Conservation (phyloP, 2,797 vertebrate species). For the Alca torda region DNA sequence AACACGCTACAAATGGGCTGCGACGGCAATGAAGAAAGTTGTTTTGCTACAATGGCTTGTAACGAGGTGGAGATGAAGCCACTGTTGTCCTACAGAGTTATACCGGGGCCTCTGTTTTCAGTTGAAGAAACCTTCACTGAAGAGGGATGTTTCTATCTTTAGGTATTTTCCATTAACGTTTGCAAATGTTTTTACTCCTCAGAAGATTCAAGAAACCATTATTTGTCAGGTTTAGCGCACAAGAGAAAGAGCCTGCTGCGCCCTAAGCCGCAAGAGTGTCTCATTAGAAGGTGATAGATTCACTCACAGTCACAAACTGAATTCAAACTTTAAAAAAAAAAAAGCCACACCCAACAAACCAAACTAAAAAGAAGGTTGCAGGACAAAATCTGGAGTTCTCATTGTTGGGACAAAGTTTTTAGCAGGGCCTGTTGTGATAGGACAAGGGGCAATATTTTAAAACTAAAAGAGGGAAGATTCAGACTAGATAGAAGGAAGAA, state of each 20-base stretch:
- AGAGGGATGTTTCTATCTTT: background rate
- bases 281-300: background rate
- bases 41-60: background rate
- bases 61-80: background rate
- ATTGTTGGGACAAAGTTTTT: background rate
- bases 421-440: background rate
- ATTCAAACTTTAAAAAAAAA: background rate
- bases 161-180: background rate
- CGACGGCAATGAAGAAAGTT: fast-evolving
- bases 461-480: background rate
- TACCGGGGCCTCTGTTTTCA: background rate
- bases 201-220: background rate
- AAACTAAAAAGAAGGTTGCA: background rate
- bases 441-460: background rate
- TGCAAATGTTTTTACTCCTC: background rate
- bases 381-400: background rate
- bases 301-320: background rate
- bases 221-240: background rate
- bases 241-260: background rate
- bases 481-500: background rate
- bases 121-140: background rate
- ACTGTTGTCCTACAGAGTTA: background rate
- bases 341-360: too few species aligned
- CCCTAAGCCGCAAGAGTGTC: background rate
- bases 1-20: fast-evolving